A percentile compares a stretch with the other conserved stretches of the same genome.
Conservation (phyloP, 2,888 invertebrate species). For the Halictus ligatus region DNA sequence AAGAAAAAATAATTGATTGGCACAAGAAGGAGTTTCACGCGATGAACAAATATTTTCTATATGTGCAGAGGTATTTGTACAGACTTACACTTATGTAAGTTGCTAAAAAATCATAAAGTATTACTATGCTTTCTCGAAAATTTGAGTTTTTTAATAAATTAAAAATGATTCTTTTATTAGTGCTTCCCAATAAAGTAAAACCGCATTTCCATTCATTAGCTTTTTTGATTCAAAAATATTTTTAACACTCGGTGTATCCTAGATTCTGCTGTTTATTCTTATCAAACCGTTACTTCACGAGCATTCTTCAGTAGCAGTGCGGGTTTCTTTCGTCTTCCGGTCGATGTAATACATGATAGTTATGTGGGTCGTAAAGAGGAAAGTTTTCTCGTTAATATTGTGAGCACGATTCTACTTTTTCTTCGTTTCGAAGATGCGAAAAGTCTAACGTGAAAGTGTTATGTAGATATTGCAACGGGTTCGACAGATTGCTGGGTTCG, state of each 20-base stretch:
- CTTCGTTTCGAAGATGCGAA: constrained; percentile 4
- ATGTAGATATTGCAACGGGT: not conserved
- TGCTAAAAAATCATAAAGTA: no score
- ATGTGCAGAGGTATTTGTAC: no score
- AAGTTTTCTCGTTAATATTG: constrained; percentile 18
- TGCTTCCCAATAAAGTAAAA: no score
- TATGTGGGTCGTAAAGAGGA: constrained; percentile 22
- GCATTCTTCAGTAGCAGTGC: constrained; percentile 8
- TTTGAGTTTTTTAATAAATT: no score
- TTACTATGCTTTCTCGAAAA: no score
- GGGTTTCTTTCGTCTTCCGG: constrained; percentile 6
- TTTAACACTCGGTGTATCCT: not conserved
- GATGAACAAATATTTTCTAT: no score
- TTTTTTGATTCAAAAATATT: not conserved
- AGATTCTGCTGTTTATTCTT: not conserved
- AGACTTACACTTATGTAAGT: no score
- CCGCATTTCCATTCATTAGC: not conserved
- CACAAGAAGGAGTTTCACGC: no score
- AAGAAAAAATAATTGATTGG: no score
- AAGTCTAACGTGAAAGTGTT: constrained; percentile 13
- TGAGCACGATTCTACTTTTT: constrained; percentile 23
- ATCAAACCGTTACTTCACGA: not conserved
- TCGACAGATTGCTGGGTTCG: not conserved
- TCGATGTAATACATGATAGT: not conserved
- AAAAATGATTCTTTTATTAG: no score